Base-by-base conservation (phyloP, 2,888 invertebrate genomes). In the Hemistola chrysoprasaria region DNA sequence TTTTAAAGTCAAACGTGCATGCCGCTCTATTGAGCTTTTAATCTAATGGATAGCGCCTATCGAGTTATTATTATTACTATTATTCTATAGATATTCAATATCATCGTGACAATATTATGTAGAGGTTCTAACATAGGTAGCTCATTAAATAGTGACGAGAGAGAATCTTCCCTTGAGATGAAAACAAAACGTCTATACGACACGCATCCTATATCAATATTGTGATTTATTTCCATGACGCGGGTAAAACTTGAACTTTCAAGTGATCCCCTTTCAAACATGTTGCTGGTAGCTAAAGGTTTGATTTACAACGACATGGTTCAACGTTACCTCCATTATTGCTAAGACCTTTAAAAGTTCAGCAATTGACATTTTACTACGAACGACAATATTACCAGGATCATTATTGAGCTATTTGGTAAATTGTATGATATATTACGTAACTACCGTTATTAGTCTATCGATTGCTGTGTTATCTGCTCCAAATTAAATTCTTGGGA, bases 301-400 rank as follows among this genome's bases (percentile, higher is more conserved):
- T 72, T 76, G 77, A 78, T 79, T 75, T 80, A 80, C 71, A 75
- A 61, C 75, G 78, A 66, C 69, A 78, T 64, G 78, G 80, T 72
- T 78, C 76, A 78, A 62, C 63, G 59, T 64, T 55, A 70, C 73
- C 73, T 67, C 71, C 71, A 71, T 76, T 72, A 77, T 73, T 70
- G 66, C 65, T 62, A 53, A 52, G 52, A 64, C 76, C 74, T 69
- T 72, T 72, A 57, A 82, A 85, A 85, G 85, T 82, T 85, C 84
- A 85, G 66, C 74, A 57, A 71, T 71, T 84, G 84, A 81, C 84
- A 84, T 85, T 54, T 85, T 76, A 56, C 65, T 56, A 65, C 61
- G 68, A 72, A 65, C 40, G 71, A 76, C 72, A 74, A 66, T 75
- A 73, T 77, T 76, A 74, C 58, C 49, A 51, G 41, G 63, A 58